Base-by-base conservation (phyloP, 2,888 invertebrate genomes). In the Trichopria drosophilae region DNA sequence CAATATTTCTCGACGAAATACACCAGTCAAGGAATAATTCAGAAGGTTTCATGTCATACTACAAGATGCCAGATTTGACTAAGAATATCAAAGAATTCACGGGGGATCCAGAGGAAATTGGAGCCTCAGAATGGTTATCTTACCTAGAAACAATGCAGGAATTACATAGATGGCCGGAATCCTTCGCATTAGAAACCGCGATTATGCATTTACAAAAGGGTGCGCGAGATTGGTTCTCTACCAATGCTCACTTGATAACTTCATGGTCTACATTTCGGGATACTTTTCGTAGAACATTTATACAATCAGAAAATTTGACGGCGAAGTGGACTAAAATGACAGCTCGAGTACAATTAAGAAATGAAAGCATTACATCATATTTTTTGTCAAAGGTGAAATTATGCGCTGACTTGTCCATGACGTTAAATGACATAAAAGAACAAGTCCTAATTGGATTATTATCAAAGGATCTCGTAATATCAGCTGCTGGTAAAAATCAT, bases 181-280 rank as follows among this genome's bases (percentile, higher is more conserved):
- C 20, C n/a, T 19, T 36, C 15, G 23, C 15, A 2, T 16, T 52
- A 0, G 45, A 49, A 23, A 42, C 45, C 1, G 52, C 46, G 0
- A 36, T 51, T 4, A 41, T 44, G 36, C 51, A 51, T 12, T 18
- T 55, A 9, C 18, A 7, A 2, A 32, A 22, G 1, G 51, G 51
- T 0, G 55, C 52, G 0, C 23, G 24, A 0, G 49, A 49, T 2
- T 55, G 51, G 51, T 51, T 36, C 12, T 4, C 4, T 2, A n/a
- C n/a, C n/a, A n/a, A n/a, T n/a, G n/a, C n/a, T n/a, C n/a, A n/a
- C n/a, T n/a, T n/a, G n/a, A n/a, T n/a, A n/a, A n/a, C n/a, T n/a
- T n/a, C n/a, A n/a, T n/a, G n/a, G n/a, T n/a, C n/a, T n/a, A n/a
- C n/a, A n/a, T 54, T 54, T 22, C 13, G 16, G 2, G 5, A 0